Conservation (phyloP, 2,113 vertebrate genomes). For the Strix uralensis region DNA sequence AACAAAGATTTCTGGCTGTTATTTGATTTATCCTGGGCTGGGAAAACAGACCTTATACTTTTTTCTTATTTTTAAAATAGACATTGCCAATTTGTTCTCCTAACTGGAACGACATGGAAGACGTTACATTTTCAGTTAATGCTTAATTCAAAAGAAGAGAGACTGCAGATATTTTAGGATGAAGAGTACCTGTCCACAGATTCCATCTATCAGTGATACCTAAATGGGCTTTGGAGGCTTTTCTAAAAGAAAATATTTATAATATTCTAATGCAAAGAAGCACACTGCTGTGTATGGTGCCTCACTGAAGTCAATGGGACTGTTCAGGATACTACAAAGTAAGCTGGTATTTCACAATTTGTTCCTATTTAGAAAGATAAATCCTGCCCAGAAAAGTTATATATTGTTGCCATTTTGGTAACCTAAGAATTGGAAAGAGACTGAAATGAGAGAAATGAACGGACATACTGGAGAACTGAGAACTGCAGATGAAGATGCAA, state of each 20-base stretch:
- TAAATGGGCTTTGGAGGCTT: neutral
- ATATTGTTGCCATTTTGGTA: neutral
- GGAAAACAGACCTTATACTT: neutral
- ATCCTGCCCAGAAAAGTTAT: neutral
- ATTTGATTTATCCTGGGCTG: neutral
- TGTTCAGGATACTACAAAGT: neutral
- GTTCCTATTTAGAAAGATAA: neutral
- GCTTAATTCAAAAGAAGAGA: neutral
- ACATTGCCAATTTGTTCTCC: neutral
- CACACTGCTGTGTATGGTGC: neutral
- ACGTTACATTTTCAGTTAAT: neutral
- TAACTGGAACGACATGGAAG: neutral
- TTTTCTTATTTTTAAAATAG: neutral
- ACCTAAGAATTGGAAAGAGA: neutral
- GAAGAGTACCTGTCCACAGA: neutral
- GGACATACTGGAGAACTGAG: neutral
- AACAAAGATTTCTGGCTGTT: neutral
- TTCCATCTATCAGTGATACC: neutral
- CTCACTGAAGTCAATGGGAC: neutral
- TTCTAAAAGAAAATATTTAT: neutral
- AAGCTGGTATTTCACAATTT: neutral
- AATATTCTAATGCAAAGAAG: neutral
- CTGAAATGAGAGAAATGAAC: neutral
- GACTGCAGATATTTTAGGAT: neutral
- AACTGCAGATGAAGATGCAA: neutral